Evolutionary conservation across 2,797 vertebrate species (phyloP).

Genomic region (Mus spretus): DNA sequence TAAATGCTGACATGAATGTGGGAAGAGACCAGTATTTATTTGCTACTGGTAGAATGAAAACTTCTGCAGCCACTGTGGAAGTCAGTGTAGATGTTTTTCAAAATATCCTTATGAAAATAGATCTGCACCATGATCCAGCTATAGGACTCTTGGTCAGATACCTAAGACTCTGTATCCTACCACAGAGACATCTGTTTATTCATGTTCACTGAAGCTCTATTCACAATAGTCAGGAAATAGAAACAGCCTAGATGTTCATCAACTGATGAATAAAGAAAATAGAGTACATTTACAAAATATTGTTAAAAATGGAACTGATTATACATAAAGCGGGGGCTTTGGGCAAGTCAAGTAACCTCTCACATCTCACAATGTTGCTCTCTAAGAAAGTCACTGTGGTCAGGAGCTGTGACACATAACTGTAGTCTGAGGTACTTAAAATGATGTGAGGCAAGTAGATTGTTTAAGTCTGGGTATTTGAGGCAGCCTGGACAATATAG

Average conservation of each 20-base stretch:
- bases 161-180: background rate
- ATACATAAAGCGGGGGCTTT: background rate
- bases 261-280: background rate
- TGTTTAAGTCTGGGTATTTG: background rate
- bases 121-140: background rate
- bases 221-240: background rate
- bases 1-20: background rate
- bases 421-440: background rate
- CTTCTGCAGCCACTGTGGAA: background rate
- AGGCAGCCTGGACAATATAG: background rate
- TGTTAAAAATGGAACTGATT: background rate
- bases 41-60: background rate
- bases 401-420: background rate
- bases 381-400: background rate
- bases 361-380: conserved; percentile 18
- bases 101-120: background rate
- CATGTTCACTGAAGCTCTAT: background rate
- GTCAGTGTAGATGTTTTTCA: background rate
- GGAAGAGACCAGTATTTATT: background rate
- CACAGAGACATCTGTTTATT: background rate
- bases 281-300: background rate
- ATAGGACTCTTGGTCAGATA: background rate
- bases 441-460: background rate
- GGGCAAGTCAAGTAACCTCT: conserved; percentile 32
- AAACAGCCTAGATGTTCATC: background rate